Conservation (phyloP, 2,888 invertebrate species). For the Polydrusus cervinus region DNA sequence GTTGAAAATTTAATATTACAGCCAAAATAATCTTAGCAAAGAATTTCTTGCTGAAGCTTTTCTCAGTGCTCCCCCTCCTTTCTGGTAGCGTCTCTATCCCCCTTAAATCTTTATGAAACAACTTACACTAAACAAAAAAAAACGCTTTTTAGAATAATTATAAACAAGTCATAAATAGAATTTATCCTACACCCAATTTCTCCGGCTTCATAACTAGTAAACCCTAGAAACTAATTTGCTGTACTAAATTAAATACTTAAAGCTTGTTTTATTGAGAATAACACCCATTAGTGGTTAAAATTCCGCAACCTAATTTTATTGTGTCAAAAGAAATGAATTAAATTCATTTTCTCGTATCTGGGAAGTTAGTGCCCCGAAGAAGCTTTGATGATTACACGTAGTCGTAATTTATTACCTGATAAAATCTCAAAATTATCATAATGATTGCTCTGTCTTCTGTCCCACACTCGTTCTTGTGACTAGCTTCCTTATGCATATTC, state of each 20-base stretch:
- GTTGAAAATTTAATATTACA: too few species aligned
- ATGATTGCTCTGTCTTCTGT: constrained; percentile 58
- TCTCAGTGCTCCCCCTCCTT: too few species aligned
- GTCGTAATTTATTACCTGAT: constrained; percentile 55
- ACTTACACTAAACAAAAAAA: too few species aligned
- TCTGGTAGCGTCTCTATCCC: too few species aligned
- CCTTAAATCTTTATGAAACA: too few species aligned
- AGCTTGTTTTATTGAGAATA: not conserved
- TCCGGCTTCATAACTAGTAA: too few species aligned
- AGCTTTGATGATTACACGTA: constrained; percentile 55
- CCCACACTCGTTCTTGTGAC: constrained; percentile 58
- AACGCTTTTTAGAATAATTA: too few species aligned
- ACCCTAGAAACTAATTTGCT: not conserved
- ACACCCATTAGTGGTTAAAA: constrained; percentile 38
- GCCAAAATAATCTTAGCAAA: too few species aligned
- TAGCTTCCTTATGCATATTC: constrained; percentile 58
- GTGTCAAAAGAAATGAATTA: constrained; percentile 51
- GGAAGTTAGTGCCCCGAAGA: constrained; percentile 50
- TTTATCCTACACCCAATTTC: too few species aligned
- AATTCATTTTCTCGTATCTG: constrained; percentile 44
- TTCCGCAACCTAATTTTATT: constrained; percentile 47
- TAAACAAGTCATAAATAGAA: too few species aligned
- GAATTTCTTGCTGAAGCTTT: too few species aligned
- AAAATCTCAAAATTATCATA: constrained; percentile 58
- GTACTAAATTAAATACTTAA: not conserved